phyloP scores from a whole-genome alignment of 2,797 vertebrate species.

The Antennarius maculatus region DNA sequence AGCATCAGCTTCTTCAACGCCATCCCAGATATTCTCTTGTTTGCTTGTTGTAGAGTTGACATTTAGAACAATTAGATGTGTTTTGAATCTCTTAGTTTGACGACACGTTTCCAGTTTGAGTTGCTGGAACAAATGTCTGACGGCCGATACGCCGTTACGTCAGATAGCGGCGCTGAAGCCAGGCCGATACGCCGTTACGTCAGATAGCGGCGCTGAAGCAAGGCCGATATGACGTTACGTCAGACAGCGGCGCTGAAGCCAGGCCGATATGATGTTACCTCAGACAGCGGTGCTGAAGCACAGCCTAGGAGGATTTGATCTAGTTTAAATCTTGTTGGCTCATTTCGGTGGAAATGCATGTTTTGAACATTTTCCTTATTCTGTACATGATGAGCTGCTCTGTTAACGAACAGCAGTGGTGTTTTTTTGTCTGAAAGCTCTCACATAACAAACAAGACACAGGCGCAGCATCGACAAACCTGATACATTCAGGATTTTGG shows the following conservation, averaged over 20 bases:
- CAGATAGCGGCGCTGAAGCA: slow-evolving; percentile 22
- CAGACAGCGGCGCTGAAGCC: slow-evolving; percentile 62
- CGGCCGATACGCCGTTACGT: slow-evolving; percentile 64
- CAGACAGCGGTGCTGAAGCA: slow-evolving; percentile 62
- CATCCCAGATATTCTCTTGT: slow-evolving; percentile 66
- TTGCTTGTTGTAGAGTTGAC: slow-evolving; percentile 64
- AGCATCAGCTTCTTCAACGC: slow-evolving; percentile 65
- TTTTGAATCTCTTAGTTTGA: slow-evolving; percentile 56
- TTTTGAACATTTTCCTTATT: slow-evolving; percentile 65
- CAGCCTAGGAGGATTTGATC: slow-evolving; percentile 66
- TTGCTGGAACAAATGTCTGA: slow-evolving; percentile 30
- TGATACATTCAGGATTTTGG: slow-evolving; percentile 40
- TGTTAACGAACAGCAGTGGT: slow-evolving; percentile 46
- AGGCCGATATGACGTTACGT: slow-evolving; percentile 62
- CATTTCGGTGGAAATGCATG: slow-evolving; percentile 75
- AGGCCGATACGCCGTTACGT: too few relatives aligned
- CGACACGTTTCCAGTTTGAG: slow-evolving; percentile 50
- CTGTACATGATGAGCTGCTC: slow-evolving; percentile 51
- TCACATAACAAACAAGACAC: slow-evolving; percentile 4
- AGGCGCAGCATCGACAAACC: slow-evolving; percentile 45
- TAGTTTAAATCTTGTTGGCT: slow-evolving; percentile 79
- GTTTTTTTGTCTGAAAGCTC: slow-evolving; percentile 13
- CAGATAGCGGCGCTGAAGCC: slow-evolving; percentile 53
- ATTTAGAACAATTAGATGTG: slow-evolving; percentile 44
- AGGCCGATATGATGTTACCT: slow-evolving; percentile 62